These are phyloP conservation scores for Charaxes varanes DNA, from an alignment of 1,140 invertebrate genomes.

Conservation along the genomic window DNA sequence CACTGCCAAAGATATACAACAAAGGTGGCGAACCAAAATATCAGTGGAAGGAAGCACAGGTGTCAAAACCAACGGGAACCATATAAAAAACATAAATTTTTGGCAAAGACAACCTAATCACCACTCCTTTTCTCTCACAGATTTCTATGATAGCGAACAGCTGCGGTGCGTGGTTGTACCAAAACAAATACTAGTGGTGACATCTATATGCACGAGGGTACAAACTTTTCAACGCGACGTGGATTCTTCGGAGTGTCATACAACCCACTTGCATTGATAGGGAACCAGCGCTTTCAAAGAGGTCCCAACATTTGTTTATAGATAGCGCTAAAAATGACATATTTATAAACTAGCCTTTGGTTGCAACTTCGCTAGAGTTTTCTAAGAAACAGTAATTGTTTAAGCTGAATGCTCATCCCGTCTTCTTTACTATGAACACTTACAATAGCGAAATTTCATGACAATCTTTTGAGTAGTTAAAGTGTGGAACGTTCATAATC, in stretches of 20 bases:
- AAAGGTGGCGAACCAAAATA: conserved; percentile 39
- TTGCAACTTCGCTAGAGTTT: too few relatives aligned
- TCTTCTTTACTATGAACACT: too few relatives aligned
- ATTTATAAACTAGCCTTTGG: too few relatives aligned
- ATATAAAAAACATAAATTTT: conserved; percentile 66
- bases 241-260: too few relatives aligned
- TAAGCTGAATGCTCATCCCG: too few relatives aligned
- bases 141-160: conserved; percentile 73
- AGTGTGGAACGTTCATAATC: too few relatives aligned
- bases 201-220: conserved; percentile 29
- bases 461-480: too few relatives aligned
- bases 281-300: too few relatives aligned
- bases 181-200: conserved; percentile 65
- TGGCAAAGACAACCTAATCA: conserved; percentile 65
- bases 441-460: too few relatives aligned
- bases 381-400: too few relatives aligned
- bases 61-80: conserved; percentile 37
- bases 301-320: too few relatives aligned
- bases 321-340: conserved; percentile 14
- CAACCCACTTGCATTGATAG: too few relatives aligned
- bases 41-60: conserved; percentile 38
- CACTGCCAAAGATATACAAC: conserved; percentile 47
- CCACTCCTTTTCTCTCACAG: conserved; percentile 72
- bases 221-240: neutral
- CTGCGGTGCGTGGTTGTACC: conserved; percentile 68